A percentile compares a stretch with the other conserved stretches of the same genome.
phyloP scores from a whole-genome alignment of 2,113 vertebrate species.

The Osmerus mordax region DNA sequence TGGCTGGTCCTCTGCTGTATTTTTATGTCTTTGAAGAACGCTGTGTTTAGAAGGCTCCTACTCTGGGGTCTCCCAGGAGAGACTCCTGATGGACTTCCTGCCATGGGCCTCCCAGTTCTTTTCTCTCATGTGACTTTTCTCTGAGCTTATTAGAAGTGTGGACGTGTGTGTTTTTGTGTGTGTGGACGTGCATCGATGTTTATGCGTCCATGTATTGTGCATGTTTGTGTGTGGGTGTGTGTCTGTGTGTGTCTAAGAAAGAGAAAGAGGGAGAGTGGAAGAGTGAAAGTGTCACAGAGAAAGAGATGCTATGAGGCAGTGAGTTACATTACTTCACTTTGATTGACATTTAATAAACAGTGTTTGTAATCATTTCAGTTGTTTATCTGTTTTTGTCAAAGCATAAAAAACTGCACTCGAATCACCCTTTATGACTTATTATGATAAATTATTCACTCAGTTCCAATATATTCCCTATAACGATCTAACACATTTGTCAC shows the following conservation, averaged over 20 bases:
- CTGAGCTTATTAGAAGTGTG: neutral
- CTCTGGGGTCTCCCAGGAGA: constrained; percentile 1
- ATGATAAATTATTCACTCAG: constrained; percentile 28
- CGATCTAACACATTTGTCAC: constrained; percentile 36
- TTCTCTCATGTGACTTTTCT: neutral
- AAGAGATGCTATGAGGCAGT: neutral
- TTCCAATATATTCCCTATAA: constrained; percentile 38
- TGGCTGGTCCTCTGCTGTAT: neutral
- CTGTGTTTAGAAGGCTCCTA: neutral
- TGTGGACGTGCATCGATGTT: neutral
- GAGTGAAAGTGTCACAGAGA: neutral
- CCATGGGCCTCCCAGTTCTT: neutral
- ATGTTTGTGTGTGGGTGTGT: neutral
- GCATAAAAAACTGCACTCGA: neutral
- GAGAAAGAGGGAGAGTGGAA: neutral
- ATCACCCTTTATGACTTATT: constrained; percentile 1
- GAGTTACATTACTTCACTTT: neutral
- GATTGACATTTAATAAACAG: neutral
- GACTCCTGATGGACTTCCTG: neutral
- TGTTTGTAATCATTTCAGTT: neutral
- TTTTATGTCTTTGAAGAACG: neutral
- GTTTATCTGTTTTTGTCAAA: neutral
- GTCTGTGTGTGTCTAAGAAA: neutral
- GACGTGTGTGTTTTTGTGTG: neutral
- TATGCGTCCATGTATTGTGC: neutral